These are phyloP conservation scores for Neogale vison DNA, from an alignment of 2,113 vertebrate genomes.

Conservation along the genomic window DNA sequence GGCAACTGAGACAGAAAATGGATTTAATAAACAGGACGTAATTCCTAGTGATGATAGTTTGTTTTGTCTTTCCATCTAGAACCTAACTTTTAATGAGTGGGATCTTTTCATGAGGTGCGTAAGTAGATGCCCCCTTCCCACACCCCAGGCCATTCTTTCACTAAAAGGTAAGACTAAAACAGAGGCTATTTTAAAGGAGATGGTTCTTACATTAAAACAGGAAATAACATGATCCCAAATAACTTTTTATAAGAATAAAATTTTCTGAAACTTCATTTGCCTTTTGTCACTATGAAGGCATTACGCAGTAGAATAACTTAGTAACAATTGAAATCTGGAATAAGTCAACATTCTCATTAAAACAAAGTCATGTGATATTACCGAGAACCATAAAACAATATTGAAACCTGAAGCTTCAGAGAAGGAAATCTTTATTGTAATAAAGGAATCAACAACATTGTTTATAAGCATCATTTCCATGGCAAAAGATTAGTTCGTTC, in stretches of 20 bases:
- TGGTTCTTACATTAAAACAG: not conserved
- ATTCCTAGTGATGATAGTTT: not conserved
- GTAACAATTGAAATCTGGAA: constrained; percentile 39
- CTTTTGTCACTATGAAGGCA: not conserved
- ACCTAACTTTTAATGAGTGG: not conserved
- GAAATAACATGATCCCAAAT: not conserved
- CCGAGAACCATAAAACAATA: constrained; percentile 55
- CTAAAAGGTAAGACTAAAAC: not conserved
- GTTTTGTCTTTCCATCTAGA: not conserved
- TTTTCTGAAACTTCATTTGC: constrained; percentile 40
- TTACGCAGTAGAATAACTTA: constrained; percentile 6
- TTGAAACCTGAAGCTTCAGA: constrained; percentile 63
- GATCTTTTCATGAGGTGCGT: not conserved
- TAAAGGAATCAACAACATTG: constrained; percentile 80
- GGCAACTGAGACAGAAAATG: not conserved
- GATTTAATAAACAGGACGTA: not conserved
- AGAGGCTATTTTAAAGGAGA: not conserved
- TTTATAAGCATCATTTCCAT: constrained; percentile 80
- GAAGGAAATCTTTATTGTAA: constrained; percentile 72
- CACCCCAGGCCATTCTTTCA: not conserved
- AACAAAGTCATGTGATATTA: constrained; percentile 59
- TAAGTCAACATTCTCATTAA: constrained; percentile 56
- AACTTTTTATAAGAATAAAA: constrained; percentile 24
- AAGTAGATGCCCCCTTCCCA: not conserved
- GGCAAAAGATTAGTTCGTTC: constrained; percentile 83